Evolutionary conservation across 2,888 invertebrate genomes (phyloP).

Genomic region (Drosophila tripunctata): DNA sequence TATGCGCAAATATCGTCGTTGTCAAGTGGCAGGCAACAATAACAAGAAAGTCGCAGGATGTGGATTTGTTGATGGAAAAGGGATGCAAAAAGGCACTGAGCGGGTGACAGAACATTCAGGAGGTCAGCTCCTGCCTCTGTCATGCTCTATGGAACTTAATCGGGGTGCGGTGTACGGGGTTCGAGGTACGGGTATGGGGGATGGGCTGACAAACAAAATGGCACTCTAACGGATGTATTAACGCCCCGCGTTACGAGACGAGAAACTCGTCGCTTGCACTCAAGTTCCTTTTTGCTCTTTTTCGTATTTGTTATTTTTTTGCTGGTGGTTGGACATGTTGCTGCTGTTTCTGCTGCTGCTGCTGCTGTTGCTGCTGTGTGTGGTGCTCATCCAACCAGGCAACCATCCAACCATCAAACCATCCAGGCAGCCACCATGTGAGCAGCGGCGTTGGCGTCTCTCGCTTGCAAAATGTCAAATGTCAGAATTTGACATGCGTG

Average conservation of each 20-base stretch:
- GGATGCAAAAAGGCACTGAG: slow-evolving; percentile 30
- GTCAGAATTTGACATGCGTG: slow-evolving; percentile 85
- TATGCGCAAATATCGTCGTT: slow-evolving; percentile 82
- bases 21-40: slow-evolving; percentile 73
- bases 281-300: slow-evolving; percentile 44
- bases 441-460: slow-evolving; percentile 57
- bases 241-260: slow-evolving; percentile 62
- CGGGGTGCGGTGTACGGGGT: slow-evolving; percentile 7
- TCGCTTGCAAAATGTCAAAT: slow-evolving; percentile 84
- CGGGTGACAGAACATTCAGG: slow-evolving; percentile 18
- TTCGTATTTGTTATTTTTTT: slow-evolving; percentile 1
- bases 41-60: slow-evolving; percentile 38
- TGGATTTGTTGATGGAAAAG: slow-evolving; percentile 49
- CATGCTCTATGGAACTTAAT: neutral
- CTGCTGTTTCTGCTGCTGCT: slow-evolving; percentile 13
- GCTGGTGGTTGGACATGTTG: slow-evolving; percentile 53
- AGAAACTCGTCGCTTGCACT: slow-evolving; percentile 63
- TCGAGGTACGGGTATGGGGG: slow-evolving; percentile 3
- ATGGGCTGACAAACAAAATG: slow-evolving; percentile 57
- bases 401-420: slow-evolving; percentile 41
- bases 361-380: slow-evolving; percentile 26
- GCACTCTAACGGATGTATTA: slow-evolving; percentile 78
- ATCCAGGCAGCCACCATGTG: slow-evolving; percentile 60
- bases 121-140: slow-evolving; percentile 22
- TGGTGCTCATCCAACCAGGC: slow-evolving; percentile 72